Evolutionary conservation across 2,113 vertebrate species (phyloP), one percentile per base, ranked within the genome.

Genomic region (Cepphus grylle): DNA sequence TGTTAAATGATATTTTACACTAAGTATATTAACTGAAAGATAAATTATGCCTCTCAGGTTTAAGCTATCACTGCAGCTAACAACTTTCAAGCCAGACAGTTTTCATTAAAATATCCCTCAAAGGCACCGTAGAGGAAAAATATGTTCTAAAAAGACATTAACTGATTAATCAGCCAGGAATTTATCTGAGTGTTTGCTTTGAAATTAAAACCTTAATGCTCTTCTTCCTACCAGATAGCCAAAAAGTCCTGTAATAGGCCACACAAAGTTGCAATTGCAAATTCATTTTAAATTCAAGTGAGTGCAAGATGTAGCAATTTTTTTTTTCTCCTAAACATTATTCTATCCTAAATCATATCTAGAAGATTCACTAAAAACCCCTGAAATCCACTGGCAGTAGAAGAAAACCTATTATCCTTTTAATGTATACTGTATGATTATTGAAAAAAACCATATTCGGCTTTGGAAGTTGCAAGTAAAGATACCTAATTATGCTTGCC

Each of bases 61-160:
- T 58, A 87, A 89, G 56, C 34, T 73, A 45, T 50, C 34, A 69
- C 15, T 19, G 49, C 20, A 81, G 43, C 30, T 94, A 73, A 81
- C 22, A 95, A 66, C 40, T 93, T 95, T 79, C 55, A 88, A 93
- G 40, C 8, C 56, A 90, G 62, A 52, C 25, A 91, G 38, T 67
- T 92, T 95, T 94, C 65, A 91, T 94, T 94, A 94, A 91, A 95
- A 88, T 61, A 85, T 70, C 76, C 81, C 79, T 96, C 59, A 95
- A 86, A 96, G 91, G 78, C 69, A 96, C 45, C 12, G 3, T 29
- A 73, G 32, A 87, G 45, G 26, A 85, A 92, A 95, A 72, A 45
- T 2, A 8, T 59, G 29, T 52, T 84, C 50, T 80, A 53, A 85
- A 83, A 73, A 63, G 21, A 53, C 50, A 86, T 50, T 21, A 84